phyloP scores from a whole-genome alignment of 2,888 invertebrate species.

The Alviniconcha strummeri region DNA sequence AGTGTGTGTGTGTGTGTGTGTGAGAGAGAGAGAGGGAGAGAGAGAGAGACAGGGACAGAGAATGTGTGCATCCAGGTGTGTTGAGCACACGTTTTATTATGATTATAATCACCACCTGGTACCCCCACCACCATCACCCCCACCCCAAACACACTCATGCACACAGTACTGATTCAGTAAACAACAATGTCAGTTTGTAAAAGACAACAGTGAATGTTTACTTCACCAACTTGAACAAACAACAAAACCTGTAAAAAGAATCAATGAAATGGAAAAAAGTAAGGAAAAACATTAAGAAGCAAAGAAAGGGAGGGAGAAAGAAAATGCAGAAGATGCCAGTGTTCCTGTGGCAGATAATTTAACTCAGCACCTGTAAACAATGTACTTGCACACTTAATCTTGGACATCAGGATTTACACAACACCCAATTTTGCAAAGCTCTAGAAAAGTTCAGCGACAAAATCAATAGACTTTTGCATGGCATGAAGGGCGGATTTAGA shows the following conservation, averaged over 20 bases:
- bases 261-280: slow-evolving; percentile 26
- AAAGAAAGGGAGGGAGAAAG: not conserved
- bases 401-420: no score
- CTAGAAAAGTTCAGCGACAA: no score
- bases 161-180: not conserved
- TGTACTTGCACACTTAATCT: no score
- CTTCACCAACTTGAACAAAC: slow-evolving; percentile 15
- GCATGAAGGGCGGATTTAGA: no score
- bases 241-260: not conserved
- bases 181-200: not conserved
- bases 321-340: no score
- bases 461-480: no score
- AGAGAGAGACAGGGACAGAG: not conserved
- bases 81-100: not conserved
- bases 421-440: no score
- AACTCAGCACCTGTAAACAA: no score
- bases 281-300: not conserved
- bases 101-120: no score
- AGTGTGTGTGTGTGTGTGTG: slow-evolving; percentile 1
- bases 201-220: slow-evolving; percentile 27
- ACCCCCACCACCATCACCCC: not conserved
- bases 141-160: not conserved
- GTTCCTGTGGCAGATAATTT: no score
- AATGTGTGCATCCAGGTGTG: not conserved
- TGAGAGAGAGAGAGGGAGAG: not conserved